Evolutionary conservation across 2,888 invertebrate genomes (phyloP), one percentile per base, ranked within the genome.

Genomic region (Lithophane socia): DNA sequence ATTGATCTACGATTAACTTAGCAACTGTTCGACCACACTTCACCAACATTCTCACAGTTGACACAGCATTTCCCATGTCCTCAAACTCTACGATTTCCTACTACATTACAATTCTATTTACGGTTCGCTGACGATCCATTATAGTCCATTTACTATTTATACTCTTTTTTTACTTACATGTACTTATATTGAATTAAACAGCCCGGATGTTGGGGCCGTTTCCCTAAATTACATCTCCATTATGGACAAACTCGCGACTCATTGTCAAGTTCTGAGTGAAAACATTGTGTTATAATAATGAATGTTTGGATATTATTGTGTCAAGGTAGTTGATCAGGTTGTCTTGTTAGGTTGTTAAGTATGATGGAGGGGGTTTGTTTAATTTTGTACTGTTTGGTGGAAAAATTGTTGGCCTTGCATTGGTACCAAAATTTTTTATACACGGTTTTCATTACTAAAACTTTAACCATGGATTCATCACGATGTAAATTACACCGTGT

Each of bases 121-220:
- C 91, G 93, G 90, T 92, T 86, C 88, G 89, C 80, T 92, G 93
- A 81, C 79, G 88, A 82, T 91, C 92, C 92, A 94, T 94, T 93
- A 92, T 91, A 88, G 88, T 91, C 89, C 92, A 93, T 93, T 94
- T 92, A 92, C 88, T 85, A 90, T 89, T 91, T 91, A 90, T 90
- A 90, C 86, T 89, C 89, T 90, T 92, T 89, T 91, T 92, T 89
- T 91, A 92, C 92, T 91, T 90, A 91, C 86, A 89, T 88, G 83
- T 88, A 87, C 87, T 89, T 91, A 89, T 92, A 92, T 93, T 93
- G 92, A 92, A 94, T 93, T 93, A 92, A 91, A 91, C 88, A 83
- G 86, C 79, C 92, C 94, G 94, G 94, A 94, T 91, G 93, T 90
- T 83, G 82, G 78, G 84, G 88, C 86, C 88, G 90, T 90, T 93